Conservation (phyloP, 2,113 vertebrate genomes). For the Misgurnus mizolepis region DNA sequence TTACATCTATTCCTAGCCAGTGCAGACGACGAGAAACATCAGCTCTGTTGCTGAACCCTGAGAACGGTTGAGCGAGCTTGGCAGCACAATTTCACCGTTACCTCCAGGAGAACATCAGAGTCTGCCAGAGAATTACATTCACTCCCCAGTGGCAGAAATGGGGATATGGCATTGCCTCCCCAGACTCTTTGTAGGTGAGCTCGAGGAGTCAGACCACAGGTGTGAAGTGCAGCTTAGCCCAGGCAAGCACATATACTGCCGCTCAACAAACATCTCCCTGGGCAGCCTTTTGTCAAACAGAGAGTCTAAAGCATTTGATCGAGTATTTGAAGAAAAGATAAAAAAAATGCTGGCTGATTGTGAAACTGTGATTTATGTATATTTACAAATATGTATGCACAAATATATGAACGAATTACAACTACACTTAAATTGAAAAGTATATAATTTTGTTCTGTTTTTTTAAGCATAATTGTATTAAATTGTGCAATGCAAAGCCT, state of each 20-base stretch:
- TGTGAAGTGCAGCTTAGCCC: conserved; percentile 51
- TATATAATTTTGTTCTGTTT: too few species aligned
- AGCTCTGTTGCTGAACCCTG: conserved; percentile 5
- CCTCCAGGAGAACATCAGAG: conserved; percentile 36
- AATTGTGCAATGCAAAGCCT: too few species aligned
- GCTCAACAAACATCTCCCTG: conserved; percentile 44
- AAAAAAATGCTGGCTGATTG: neutral
- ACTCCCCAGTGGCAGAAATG: conserved; percentile 25
- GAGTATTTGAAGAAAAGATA: neutral
- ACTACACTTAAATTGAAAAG: too few species aligned
- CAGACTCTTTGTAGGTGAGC: conserved; percentile 26
- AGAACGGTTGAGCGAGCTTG: conserved; percentile 33
- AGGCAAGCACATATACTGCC: conserved; percentile 19
- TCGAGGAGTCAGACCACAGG: conserved; percentile 29
- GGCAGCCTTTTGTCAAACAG: conserved; percentile 17
- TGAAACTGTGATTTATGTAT: neutral
- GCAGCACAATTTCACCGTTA: conserved; percentile 41
- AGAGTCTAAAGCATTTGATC: neutral
- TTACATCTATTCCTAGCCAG: conserved; percentile 4
- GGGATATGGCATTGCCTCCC: conserved; percentile 14
- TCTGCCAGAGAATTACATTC: conserved; percentile 27
- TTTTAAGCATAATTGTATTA: too few species aligned
- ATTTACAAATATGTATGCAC: neutral
- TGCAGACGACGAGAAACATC: neutral
- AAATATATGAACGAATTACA: too few species aligned